Base-by-base conservation (phyloP, 2,797 vertebrate genomes). In the Heterohyrax brucei region DNA sequence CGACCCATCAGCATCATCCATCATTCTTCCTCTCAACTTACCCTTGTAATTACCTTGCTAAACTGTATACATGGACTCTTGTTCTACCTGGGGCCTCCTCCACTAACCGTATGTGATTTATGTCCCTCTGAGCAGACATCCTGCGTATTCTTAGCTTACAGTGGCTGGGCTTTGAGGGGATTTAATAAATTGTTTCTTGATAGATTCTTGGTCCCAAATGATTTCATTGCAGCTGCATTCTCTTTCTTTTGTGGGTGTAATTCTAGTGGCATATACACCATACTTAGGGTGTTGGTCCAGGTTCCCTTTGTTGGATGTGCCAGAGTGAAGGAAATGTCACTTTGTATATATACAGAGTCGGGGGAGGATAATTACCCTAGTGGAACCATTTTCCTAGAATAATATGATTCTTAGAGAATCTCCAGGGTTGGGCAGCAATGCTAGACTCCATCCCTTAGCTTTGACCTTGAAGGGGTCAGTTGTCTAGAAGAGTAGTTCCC, bases 331-430 rank as follows among this genome's bases (percentile, higher is more conserved):
- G 86, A 84, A 56, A 56, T 61, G 81, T 75, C 91, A 22, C 48
- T 89, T 56, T 39, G 39, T 39, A 39, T 39, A 13, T 2, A 33
- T 22, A 12, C 91, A 70, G 76, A 90, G 1, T 46, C 44, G n/a
- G 46, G 81, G 30, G 50, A 73, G 92, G 70, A 78, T 70, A 62
- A 59, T 72, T 91, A 73, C 56, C 76, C 86, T 46, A 8, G 89
- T 94, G 82, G 93, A 94, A 93, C 62, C 14, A 2, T 83, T 96
- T 96, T 91, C 86, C 81, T 53, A 76, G 89, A 81, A 64, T 89
- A 77, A 72, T 70, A 61, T 4, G 4, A 1, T 70, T 87, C 85
- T 78, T 76, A 7, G 24, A 53, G 44, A 24, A 70, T 93, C 80
- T 95, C 59, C 48, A 62, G 72, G 72, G 77, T 6, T 70, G 22